Base-by-base conservation (phyloP, 1,140 invertebrate genomes). In the Gonatopus flavifemur region DNA sequence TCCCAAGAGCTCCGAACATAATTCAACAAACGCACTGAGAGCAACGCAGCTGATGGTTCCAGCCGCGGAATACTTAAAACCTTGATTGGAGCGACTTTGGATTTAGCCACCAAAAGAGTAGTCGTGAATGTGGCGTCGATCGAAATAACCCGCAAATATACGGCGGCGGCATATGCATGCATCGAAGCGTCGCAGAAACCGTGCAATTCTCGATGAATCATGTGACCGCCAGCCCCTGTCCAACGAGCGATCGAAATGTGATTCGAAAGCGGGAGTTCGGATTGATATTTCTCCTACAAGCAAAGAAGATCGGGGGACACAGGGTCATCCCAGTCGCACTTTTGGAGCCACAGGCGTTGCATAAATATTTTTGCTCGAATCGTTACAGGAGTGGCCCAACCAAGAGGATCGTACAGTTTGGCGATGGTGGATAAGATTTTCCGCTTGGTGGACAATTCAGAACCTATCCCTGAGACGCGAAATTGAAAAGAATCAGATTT, bases 151-250 rank as follows among this genome's bases (percentile, higher is more conserved):
- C 53, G 49, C 12, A 55, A 9, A 21, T 52, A 55, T 0, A 55
- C 5, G 8, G 41, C 49, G 0, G 51, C 48, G 0, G 43, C 48
- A n/a, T 49, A 39, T 0, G 54, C 54, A 4, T n/a, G 36, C 31
- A 48, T 19, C 2, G 38, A 49, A 3, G 54, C 52, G 22, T 61
- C 51, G 10, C 46, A 42, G 38, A 55, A 61, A 3, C 54, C 58
- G 28, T 46, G 47, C 0, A 55, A 12, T 20, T 57, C 31, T 10
- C n/a, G 52, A 36, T 0, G n/a, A n/a, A n/a, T n/a, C n/a, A n/a
- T n/a, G n/a, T n/a, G n/a, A n/a, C n/a, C n/a, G n/a, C n/a, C n/a
- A n/a, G n/a, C n/a, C n/a, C n/a, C n/a, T n/a, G n/a, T n/a, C n/a
- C n/a, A n/a, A n/a, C n/a, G n/a, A n/a, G n/a, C n/a, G n/a, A n/a